phyloP scores from a whole-genome alignment of 2,888 invertebrate species.

The Congeria kusceri region DNA sequence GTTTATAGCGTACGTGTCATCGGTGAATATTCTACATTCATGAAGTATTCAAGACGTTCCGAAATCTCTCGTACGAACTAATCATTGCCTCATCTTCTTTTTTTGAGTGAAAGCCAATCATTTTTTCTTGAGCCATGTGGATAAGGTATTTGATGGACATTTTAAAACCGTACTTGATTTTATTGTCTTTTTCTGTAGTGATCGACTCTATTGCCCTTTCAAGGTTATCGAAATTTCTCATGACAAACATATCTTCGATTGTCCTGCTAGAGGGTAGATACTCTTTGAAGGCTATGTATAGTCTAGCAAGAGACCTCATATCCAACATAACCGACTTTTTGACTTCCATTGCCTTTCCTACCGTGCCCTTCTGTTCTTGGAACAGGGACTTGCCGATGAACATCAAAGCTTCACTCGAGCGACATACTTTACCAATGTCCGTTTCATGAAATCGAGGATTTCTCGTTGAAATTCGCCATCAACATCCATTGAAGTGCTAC shows the following conservation, averaged over 20 bases:
- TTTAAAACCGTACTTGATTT: constrained; percentile 29
- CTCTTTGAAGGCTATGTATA: constrained; percentile 1
- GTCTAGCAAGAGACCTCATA: constrained; percentile 7
- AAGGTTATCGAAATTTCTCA: constrained; percentile 3
- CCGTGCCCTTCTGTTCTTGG: constrained; percentile 5
- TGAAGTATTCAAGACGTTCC: constrained; percentile 1
- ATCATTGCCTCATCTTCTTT: constrained; percentile 14
- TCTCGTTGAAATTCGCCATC: too few species aligned
- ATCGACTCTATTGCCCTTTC: constrained; percentile 19
- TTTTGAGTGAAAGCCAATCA: neutral
- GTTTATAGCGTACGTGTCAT: constrained; percentile 26
- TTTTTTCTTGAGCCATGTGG: neutral
- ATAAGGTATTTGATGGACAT: constrained; percentile 15
- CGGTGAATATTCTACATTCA: constrained; percentile 6
- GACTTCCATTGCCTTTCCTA: constrained; percentile 10
- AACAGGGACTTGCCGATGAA: neutral
- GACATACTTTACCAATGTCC: too few species aligned
- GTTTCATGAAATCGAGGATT: too few species aligned
- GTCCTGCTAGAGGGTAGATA: neutral
- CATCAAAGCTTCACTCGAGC: too few species aligned
- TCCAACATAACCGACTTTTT: constrained; percentile 22
- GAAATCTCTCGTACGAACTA: neutral
- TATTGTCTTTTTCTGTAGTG: constrained; percentile 4
- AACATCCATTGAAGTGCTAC: too few species aligned
- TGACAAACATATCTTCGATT: constrained; percentile 15